A percentile compares a stretch with the other conserved stretches of the same genome.
These are phyloP conservation scores for Mylabris sibirica DNA, from an alignment of 2,888 invertebrate genomes.

Conservation along the genomic window DNA sequence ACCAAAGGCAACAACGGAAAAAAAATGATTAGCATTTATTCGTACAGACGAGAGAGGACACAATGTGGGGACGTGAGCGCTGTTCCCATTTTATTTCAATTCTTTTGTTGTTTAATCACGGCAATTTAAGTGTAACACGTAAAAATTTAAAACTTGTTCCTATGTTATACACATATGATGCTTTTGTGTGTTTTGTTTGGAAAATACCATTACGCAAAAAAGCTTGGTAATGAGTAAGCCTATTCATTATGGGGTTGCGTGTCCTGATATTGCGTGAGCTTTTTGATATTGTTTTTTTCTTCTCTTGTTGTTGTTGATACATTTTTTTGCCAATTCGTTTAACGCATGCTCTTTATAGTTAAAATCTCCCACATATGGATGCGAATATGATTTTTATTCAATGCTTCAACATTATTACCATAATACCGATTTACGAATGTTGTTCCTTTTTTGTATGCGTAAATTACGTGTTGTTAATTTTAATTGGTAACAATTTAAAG, in stretches of 20 bases:
- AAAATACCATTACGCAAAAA: constrained; percentile 36
- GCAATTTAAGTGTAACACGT: constrained; percentile 24
- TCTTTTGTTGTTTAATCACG: constrained; percentile 29
- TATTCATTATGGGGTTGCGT: constrained; percentile 35
- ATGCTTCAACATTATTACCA: constrained; percentile 16
- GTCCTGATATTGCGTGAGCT: constrained; percentile 32
- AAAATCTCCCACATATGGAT: neutral
- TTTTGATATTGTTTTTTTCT: constrained; percentile 3
- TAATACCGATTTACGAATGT: neutral
- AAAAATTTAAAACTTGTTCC: constrained; percentile 14
- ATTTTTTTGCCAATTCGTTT: neutral
- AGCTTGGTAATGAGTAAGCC: constrained; percentile 31
- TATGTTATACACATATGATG: neutral
- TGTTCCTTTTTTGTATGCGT: neutral
- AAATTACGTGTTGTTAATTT: neutral
- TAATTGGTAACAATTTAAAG: constrained; percentile 6
- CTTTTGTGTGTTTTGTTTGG: constrained; percentile 24
- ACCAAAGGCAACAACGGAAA: neutral
- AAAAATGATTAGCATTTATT: neutral
- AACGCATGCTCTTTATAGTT: constrained; percentile 25
- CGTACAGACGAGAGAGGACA: neutral
- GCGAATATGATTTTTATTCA: constrained; percentile 21
- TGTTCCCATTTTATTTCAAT: constrained; percentile 21
- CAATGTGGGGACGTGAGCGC: neutral
- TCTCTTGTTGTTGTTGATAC: too few relatives aligned